Evolutionary conservation across 2,888 invertebrate species (phyloP).

Genomic region (Adineta ricciae): DNA sequence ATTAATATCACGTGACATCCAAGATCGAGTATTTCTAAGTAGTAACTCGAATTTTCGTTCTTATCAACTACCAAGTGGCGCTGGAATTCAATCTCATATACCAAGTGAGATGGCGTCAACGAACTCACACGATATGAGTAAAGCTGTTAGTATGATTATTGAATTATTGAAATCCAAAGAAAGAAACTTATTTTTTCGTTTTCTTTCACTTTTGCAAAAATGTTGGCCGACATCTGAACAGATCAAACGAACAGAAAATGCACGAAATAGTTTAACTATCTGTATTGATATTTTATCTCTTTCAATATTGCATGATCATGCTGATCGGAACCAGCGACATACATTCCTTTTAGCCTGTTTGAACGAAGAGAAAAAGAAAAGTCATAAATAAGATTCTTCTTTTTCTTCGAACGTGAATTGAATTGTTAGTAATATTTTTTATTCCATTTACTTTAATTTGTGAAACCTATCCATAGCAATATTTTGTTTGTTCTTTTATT

Average conservation of each 20-base stretch:
- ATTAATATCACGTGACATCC: slow-evolving; percentile 1
- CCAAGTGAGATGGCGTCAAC: not conserved
- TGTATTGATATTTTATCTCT: not conserved
- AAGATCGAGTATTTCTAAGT: not conserved
- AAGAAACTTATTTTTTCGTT: slow-evolving; percentile 16
- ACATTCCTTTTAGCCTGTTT: not conserved
- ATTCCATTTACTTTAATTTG: no score
- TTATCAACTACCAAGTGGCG: not conserved
- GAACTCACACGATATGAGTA: not conserved
- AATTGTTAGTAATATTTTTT: no score
- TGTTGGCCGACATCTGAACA: not conserved
- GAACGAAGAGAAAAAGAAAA: not conserved
- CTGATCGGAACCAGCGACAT: not conserved
- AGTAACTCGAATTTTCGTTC: not conserved
- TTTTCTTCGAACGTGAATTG: no score
- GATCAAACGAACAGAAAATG: not conserved
- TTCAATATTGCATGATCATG: not conserved
- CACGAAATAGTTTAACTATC: not conserved
- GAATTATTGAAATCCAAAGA: slow-evolving; percentile 3
- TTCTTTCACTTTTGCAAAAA: slow-evolving; percentile 5
- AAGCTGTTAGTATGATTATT: not conserved
- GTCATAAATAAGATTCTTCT: not conserved
- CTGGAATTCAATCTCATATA: not conserved
- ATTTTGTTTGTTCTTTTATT: no score
- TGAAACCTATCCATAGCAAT: no score